Percentiles rank a stretch among this genome's conserved stretches.
These are phyloP conservation scores for Microctonus aethiopoides DNA, from an alignment of 2,888 invertebrate genomes.

Conservation along the genomic window DNA sequence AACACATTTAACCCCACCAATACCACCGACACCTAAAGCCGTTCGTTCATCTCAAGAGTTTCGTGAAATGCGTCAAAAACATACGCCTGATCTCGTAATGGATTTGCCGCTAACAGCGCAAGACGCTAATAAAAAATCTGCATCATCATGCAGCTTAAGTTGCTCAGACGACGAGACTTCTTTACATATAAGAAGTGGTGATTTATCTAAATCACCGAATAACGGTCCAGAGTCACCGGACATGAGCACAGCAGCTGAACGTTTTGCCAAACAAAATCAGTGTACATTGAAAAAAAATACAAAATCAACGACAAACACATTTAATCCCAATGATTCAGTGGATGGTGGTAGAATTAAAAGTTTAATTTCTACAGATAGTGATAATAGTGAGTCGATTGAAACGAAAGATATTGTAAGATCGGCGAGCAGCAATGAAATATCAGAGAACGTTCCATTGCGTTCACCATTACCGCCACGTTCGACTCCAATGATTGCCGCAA, in stretches of 20 bases:
- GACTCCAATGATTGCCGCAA: slow-evolving; percentile 74
- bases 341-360: slow-evolving; percentile 48
- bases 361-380: slow-evolving; percentile 43
- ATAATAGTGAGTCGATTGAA: slow-evolving; percentile 42
- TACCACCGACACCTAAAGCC: slow-evolving; percentile 62
- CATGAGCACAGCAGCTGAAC: slow-evolving; percentile 80
- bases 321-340: slow-evolving; percentile 41
- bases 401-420: slow-evolving; percentile 56
- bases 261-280: slow-evolving; percentile 83
- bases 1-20: slow-evolving; percentile 59
- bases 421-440: slow-evolving; percentile 59
- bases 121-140: slow-evolving; percentile 58
- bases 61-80: slow-evolving; percentile 69
- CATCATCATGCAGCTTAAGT: slow-evolving; percentile 64
- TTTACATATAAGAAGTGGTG: slow-evolving; percentile 56
- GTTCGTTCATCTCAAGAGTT: slow-evolving; percentile 65
- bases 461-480: slow-evolving; percentile 72
- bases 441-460: slow-evolving; percentile 51
- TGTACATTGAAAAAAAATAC: slow-evolving; percentile 81
- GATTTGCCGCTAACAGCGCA: slow-evolving; percentile 76
- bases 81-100: slow-evolving; percentile 85
- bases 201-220: slow-evolving; percentile 62
- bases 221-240: slow-evolving; percentile 72
- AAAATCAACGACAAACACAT: slow-evolving; percentile 54
- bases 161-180: slow-evolving; percentile 59